phyloP scores from a whole-genome alignment of 1,140 invertebrate species.

The Eriocheir sinensis region DNA sequence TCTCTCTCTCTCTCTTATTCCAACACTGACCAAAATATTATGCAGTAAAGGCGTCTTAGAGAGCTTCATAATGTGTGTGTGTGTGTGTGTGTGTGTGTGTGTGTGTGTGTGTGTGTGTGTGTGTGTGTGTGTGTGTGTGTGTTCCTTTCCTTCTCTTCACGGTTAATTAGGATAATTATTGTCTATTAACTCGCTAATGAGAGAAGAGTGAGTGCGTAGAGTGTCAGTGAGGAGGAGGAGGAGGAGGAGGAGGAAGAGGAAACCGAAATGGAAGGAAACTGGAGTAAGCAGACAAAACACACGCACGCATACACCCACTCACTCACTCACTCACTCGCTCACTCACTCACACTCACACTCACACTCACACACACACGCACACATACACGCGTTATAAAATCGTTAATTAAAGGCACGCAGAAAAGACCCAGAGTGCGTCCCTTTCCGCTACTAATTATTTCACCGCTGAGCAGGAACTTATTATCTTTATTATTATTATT shows the following conservation, averaged over 20 bases:
- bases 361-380: neutral
- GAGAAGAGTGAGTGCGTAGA: neutral
- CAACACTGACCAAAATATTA: neutral
- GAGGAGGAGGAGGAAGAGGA: neutral
- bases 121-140: slow-evolving; percentile 22
- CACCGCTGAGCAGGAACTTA: neutral
- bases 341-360: no score
- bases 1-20: neutral
- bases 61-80: neutral
- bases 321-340: no score
- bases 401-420: neutral
- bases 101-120: slow-evolving; percentile 22
- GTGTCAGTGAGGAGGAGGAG: neutral
- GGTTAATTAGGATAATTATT: slow-evolving; percentile 17
- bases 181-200: neutral
- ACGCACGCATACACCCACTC: no score
- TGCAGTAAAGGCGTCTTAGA: neutral
- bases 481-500: neutral
- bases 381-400: neutral
- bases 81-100: no score
- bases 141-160: neutral
- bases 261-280: neutral
- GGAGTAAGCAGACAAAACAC: neutral
- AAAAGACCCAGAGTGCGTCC: no score
- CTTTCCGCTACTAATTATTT: neutral